Evolutionary conservation across 2,797 vertebrate genomes (phyloP), one percentile per base, ranked within the genome.

Genomic region (Eptatretus atami): DNA sequence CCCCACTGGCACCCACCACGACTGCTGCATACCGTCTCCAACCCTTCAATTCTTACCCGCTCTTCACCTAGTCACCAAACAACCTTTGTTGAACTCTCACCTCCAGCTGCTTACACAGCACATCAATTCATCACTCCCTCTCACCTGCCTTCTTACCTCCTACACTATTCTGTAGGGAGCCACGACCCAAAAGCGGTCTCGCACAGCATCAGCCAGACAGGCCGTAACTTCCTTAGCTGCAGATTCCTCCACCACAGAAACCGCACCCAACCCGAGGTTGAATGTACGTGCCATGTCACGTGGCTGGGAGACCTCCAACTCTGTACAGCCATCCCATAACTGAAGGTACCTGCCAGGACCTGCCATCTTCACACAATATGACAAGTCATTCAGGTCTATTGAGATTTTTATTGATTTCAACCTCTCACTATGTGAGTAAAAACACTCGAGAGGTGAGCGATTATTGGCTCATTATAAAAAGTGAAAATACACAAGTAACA

Each of bases 281-380:
- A 96, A 96, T 1, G 86, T 94, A 25, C 78, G 78, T 61, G 76
- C 71, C 84, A 95, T 85, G 74, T 98, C 90, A 61, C 82, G 80
- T 69, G 84, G 81, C 0, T 81, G 82, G n/a, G 25, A 98, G 75
- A 3, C 68, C 69, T 6, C 87, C 92, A 66, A 81, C 79, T 64
- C 71, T 75, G 64, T 85, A 77, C 10, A 98, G 77, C 90, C 90
- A 98, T 13, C 80, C 82, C 64, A 96, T 93, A 66, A 98, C 76
- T 0, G 74, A 67, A 1, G 86, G 87, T 70, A 93, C 75, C 69
- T 72, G 79, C 92, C 92, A 96, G 6, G 70, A 76, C 15, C 73
- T 73, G 10, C 86, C 86, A 65, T 98, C 90, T 98, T 71, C 64
- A 53, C 55, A 44, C 31, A 44, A 44, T 44, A 44, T 44, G 31